Evolutionary conservation across 2,113 vertebrate species (phyloP).

Genomic region (Marmota flaviventris): DNA sequence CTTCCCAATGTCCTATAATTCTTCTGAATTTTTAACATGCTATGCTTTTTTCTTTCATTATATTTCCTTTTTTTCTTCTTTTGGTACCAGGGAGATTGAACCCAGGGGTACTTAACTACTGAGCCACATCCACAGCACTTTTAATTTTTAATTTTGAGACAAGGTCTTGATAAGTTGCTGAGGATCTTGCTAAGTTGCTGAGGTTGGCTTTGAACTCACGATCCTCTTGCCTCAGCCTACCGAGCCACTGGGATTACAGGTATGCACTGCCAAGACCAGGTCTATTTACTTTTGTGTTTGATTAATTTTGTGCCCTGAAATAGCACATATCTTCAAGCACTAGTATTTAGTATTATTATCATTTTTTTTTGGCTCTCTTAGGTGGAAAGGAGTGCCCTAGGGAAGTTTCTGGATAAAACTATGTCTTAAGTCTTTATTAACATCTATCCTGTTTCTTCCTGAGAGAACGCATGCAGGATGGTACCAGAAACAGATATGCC

Average conservation of each 20-base stretch:
- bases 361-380: constrained; percentile 18
- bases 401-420: constrained; percentile 3
- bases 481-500: constrained; percentile 23
- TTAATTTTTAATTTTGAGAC: no score
- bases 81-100: no score
- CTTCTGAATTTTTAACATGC: not conserved
- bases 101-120: no score
- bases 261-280: no score
- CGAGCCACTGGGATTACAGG: no score
- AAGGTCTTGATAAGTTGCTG: no score
- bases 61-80: no score
- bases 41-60: not conserved
- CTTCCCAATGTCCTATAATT: not conserved
- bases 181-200: no score
- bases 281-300: constrained; percentile 49
- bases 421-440: constrained; percentile 32
- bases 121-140: no score
- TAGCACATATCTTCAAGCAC: not conserved
- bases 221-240: no score
- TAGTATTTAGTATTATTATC: not conserved
- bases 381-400: not conserved
- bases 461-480: not conserved
- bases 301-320: constrained; percentile 52
- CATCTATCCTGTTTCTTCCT: not conserved
- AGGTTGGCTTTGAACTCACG: no score